A percentile compares a stretch with the other conserved stretches of the same genome.
phyloP scores from a whole-genome alignment of 2,888 invertebrate genomes.

The Athalia cordata region DNA sequence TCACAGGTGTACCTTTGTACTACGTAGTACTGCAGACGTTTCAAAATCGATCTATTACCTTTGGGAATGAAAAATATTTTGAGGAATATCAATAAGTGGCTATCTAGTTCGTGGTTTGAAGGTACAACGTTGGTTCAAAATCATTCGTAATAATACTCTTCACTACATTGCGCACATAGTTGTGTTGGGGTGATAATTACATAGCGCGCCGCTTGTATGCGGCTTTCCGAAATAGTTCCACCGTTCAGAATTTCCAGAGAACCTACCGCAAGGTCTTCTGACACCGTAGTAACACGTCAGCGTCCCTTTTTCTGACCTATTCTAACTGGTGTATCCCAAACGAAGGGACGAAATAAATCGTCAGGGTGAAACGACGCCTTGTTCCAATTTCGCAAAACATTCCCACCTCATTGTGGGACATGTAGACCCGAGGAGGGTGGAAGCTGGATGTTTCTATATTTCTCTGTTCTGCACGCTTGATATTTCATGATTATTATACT shows the following conservation, averaged over 20 bases:
- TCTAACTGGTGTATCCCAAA: not conserved
- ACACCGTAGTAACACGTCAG: too few relatives aligned
- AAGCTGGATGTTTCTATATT: too few relatives aligned
- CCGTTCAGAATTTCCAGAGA: not conserved
- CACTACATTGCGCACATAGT: not conserved
- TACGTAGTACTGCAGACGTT: too few relatives aligned
- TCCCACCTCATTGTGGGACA: not conserved
- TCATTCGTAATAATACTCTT: not conserved
- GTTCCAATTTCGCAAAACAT: constrained; percentile 23
- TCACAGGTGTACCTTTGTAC: too few relatives aligned
- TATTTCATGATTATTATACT: not conserved
- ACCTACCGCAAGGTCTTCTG: constrained; percentile 8
- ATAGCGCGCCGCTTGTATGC: too few relatives aligned
- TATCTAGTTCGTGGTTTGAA: not conserved
- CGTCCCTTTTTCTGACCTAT: constrained; percentile 1
- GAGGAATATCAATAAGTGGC: constrained; percentile 1
- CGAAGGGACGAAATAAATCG: not conserved
- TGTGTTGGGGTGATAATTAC: constrained; percentile 1
- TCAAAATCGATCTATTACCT: not conserved
- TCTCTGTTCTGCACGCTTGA: not conserved
- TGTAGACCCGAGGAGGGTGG: not conserved
- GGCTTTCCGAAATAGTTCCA: constrained; percentile 4
- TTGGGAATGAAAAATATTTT: not conserved
- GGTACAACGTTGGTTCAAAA: not conserved
- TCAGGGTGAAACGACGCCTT: constrained; percentile 13